Conservation (phyloP, 2,888 invertebrate genomes). For the Ernsta delagoae region DNA sequence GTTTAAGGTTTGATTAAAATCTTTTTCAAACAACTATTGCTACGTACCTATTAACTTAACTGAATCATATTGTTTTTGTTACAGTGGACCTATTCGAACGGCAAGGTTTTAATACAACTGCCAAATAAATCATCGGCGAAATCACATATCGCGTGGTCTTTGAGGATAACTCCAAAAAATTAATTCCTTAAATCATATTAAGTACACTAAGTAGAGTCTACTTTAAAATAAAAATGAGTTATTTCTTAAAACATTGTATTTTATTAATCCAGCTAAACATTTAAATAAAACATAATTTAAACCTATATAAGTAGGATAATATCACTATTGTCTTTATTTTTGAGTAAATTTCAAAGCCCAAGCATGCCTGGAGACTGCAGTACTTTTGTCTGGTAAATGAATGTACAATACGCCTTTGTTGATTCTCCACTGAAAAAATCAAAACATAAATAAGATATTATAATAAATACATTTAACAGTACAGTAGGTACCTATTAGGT, state of each 20-base stretch:
- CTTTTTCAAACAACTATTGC: too few species aligned
- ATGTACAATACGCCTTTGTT: slow-evolving; percentile 57
- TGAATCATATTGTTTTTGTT: slow-evolving; percentile 50
- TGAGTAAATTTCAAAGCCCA: slow-evolving; percentile 71
- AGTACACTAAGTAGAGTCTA: too few species aligned
- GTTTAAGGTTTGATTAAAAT: too few species aligned
- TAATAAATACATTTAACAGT: too few species aligned
- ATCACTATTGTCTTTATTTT: slow-evolving; percentile 32
- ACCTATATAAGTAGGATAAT: not conserved
- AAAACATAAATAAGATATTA: too few species aligned
- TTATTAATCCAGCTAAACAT: too few species aligned
- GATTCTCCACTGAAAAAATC: slow-evolving; percentile 73
- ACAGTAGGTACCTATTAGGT: too few species aligned
- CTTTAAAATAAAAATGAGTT: too few species aligned
- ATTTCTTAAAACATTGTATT: too few species aligned
- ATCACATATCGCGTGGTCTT: slow-evolving; percentile 74
- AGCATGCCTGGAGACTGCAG: slow-evolving; percentile 66
- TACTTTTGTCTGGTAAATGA: slow-evolving; percentile 69
- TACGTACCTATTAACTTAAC: too few species aligned
- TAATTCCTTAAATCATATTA: too few species aligned
- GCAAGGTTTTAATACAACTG: slow-evolving; percentile 59
- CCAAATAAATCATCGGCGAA: slow-evolving; percentile 69
- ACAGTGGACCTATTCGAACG: slow-evolving; percentile 69
- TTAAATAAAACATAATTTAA: too few species aligned
- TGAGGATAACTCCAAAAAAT: slow-evolving; percentile 51